Conservation (phyloP, 2,888 invertebrate species). For the Apomyelois bistriatella region DNA sequence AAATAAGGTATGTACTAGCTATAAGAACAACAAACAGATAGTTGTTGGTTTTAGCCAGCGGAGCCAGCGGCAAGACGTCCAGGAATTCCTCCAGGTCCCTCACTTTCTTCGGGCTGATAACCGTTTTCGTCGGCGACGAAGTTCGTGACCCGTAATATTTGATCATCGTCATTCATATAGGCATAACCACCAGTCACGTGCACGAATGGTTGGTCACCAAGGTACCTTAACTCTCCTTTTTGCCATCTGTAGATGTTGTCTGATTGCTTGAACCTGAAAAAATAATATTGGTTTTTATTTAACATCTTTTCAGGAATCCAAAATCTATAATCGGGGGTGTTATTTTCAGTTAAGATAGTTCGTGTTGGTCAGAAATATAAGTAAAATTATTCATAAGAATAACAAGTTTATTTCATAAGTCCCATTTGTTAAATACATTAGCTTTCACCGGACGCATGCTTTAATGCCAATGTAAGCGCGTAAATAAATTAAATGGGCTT, state of each 20-base stretch:
- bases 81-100: neutral
- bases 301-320: no score
- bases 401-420: no score
- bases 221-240: neutral
- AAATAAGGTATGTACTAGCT: neutral
- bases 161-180: neutral
- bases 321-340: no score
- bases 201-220: neutral
- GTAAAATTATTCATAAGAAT: no score
- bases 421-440: no score
- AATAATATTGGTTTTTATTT: neutral
- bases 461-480: no score
- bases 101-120: neutral
- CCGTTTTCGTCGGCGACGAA: slow-evolving; percentile 7
- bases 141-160: neutral
- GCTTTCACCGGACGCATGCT: no score
- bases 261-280: slow-evolving; percentile 1
- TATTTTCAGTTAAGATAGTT: no score
- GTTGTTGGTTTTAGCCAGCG: neutral
- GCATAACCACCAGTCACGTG: neutral
- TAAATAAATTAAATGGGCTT: no score
- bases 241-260: slow-evolving; percentile 8
- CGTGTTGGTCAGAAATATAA: no score
- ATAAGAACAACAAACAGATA: no score
- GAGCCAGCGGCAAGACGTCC: neutral